Conservation (phyloP, 30 jellyfish, hydroid and myxozoan species). For the Aurelia sp. region DNA sequence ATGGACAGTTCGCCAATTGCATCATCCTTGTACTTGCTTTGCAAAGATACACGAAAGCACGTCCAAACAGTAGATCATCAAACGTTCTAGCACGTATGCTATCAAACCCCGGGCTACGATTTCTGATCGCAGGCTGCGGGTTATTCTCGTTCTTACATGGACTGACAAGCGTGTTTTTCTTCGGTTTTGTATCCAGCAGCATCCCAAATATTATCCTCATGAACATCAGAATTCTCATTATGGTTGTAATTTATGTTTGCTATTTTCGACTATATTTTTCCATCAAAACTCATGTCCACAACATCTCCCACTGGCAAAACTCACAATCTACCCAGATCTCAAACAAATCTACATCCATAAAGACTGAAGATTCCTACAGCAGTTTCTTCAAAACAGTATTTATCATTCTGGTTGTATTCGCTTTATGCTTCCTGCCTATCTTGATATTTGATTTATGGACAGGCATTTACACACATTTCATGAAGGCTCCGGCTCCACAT, state of each 20-base stretch:
- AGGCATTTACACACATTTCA: constrained; percentile 25
- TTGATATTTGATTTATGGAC: constrained; percentile 32
- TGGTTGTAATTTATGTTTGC: neutral
- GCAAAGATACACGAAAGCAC: constrained; percentile 29
- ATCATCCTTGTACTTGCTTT: constrained; percentile 18
- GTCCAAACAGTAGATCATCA: neutral
- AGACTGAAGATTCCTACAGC: neutral
- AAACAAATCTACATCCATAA: neutral
- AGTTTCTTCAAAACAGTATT: constrained; percentile 6
- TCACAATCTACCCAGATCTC: neutral
- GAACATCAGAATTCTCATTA: neutral
- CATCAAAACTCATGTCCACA: constrained; percentile 2
- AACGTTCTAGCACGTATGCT: neutral
- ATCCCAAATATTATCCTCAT: constrained; percentile 38
- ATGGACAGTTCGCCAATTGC: constrained; percentile 40
- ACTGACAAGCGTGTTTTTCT: constrained; percentile 13
- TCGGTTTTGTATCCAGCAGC: neutral
- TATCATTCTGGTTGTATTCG: neutral
- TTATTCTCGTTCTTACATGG: constrained; percentile 22
- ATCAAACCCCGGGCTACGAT: constrained; percentile 1
- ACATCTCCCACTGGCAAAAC: neutral
- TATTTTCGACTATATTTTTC: constrained; percentile 27
- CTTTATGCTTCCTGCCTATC: neutral
- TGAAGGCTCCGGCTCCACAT: neutral
- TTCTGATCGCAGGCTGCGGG: neutral